Base-by-base conservation (phyloP, 2,888 invertebrate species). In the Brenthis daphne region DNA sequence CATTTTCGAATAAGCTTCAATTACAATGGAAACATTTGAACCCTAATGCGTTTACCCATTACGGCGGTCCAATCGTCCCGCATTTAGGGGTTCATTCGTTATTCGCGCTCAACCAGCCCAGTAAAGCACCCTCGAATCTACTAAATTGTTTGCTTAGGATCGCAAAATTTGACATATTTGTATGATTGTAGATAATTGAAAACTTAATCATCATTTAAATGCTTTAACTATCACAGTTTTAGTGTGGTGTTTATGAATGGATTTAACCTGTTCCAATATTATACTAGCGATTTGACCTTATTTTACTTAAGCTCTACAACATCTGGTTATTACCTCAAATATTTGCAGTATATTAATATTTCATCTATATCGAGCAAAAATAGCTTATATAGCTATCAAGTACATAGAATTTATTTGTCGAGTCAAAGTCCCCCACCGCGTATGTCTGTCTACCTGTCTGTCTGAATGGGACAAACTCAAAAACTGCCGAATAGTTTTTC, bases 21-120 rank as follows among this genome's bases (percentile, higher is more conserved):
- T 74, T 72, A 71, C 68, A 72, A 70, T 67, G 63, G 70, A 65
- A 72, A 72, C 67, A 72, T 73, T 75, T 71, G 73, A 73, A 70
- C 67, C 64, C 66, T 75, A 75, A 75, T 75, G 74, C 74, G 74
- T 70, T 73, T 71, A 72, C 71, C 72, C 74, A 72, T 74, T 73
- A 74, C 63, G 61, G 60, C 66, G 68, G 66, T 63, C 63, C 65
- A 57, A 73, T 69, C 70, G 68, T 20, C 54, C 63, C 65, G 73
- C 71, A 71, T 73, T 71, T 68, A 69, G 71, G 66, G 60, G 57
- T 64, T 64, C 68, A 66, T 72, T 68, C 64, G 68, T 70, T 72
- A 70, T 70, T 68, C 71, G 60, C 14, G 58, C 61, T 63, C 63
- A 67, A 24, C 57, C 57, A 43, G n/a, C 33, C 24, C 37, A 20